phyloP scores from a whole-genome alignment of 2,113 vertebrate genomes.

The Isurus oxyrinchus region DNA sequence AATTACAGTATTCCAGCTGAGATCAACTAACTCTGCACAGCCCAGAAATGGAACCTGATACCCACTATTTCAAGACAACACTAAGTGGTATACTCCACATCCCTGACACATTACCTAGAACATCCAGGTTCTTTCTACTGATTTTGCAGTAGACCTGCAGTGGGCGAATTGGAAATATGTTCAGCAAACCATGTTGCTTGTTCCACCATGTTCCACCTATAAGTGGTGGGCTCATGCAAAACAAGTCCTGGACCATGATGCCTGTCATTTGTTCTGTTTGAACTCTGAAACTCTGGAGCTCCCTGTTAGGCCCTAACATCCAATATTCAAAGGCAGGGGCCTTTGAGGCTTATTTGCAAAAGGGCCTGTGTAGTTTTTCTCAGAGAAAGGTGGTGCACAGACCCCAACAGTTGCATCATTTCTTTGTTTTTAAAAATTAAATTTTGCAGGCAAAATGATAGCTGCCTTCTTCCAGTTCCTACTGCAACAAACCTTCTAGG shows the following conservation, averaged over 20 bases:
- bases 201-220: background rate
- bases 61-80: background rate
- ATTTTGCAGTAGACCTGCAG: background rate
- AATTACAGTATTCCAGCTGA: background rate
- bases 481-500: background rate
- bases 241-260: background rate
- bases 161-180: background rate
- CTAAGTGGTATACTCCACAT: background rate
- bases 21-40: background rate
- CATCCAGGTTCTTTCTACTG: background rate
- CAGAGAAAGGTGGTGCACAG: background rate
- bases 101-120: background rate
- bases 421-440: background rate
- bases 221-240: background rate
- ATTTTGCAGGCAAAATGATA: background rate
- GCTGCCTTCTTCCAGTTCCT: background rate
- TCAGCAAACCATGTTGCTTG: background rate
- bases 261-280: background rate
- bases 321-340: background rate
- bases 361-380: background rate
- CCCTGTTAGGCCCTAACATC: background rate
- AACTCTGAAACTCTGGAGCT: background rate
- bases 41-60: background rate
- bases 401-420: background rate
- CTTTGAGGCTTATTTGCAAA: background rate